phyloP scores from a whole-genome alignment of 2,888 invertebrate species.

The Anthrax anthrax region DNA sequence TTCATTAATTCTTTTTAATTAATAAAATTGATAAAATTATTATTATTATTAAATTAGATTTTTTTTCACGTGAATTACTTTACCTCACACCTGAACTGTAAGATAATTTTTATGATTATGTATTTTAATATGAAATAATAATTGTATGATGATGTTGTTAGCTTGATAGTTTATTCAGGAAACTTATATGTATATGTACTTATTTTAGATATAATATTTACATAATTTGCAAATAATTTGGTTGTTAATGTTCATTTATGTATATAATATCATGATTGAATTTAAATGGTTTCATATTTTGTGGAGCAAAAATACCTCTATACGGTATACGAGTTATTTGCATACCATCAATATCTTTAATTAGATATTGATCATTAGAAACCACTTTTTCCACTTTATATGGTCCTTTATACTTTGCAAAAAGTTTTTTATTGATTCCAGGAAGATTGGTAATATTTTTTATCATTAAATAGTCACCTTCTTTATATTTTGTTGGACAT shows the following conservation, averaged over 20 bases:
- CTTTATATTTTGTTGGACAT: slow-evolving; percentile 1
- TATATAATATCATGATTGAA: no score
- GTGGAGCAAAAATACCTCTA: slow-evolving; percentile 1
- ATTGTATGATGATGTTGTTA: neutral
- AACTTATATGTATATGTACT: no score
- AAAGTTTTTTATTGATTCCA: slow-evolving; percentile 15
- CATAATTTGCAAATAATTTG: no score
- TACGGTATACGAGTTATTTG: neutral
- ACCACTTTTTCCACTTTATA: slow-evolving; percentile 15
- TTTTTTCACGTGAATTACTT: no score
- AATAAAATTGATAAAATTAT: no score
- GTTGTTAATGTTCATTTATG: no score
- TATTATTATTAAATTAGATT: no score
- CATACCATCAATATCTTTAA: slow-evolving; percentile 13
- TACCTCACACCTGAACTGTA: no score
- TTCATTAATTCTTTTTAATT: no score
- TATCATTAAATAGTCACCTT: slow-evolving; percentile 15
- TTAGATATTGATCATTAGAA: slow-evolving; percentile 15
- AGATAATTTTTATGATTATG: no score
- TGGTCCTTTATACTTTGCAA: slow-evolving; percentile 16
- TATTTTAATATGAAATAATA: no score
- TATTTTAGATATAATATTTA: no score
- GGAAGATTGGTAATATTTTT: slow-evolving; percentile 13
- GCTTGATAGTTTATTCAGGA: neutral
- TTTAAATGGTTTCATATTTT: neutral